phyloP scores from a whole-genome alignment of 2,888 invertebrate species.

The Thymelicus acteon region DNA sequence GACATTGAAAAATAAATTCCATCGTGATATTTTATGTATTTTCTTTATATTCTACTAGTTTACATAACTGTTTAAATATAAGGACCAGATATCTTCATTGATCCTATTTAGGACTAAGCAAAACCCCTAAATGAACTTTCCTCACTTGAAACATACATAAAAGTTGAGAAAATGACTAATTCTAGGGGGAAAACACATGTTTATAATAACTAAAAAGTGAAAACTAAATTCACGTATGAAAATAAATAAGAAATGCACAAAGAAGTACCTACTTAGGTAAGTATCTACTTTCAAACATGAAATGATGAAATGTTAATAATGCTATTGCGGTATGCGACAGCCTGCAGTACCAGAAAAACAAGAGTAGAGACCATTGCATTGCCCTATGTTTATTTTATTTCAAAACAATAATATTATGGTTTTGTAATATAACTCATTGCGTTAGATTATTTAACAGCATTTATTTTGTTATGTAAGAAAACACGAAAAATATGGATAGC shows the following conservation, averaged over 20 bases:
- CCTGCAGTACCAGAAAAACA: background rate
- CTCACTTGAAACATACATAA: no score
- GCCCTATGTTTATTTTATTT: constrained; percentile 2
- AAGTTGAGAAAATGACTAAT: no score
- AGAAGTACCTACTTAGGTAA: no score
- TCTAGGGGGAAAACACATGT: no score
- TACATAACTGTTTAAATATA: background rate
- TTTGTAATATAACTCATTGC: background rate
- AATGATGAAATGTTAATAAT: background rate
- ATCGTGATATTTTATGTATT: constrained; percentile 63
- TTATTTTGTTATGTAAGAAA: background rate
- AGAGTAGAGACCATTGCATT: constrained; percentile 9
- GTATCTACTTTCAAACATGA: background rate
- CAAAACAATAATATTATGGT: constrained; percentile 4
- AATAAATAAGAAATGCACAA: no score
- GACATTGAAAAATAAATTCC: constrained; percentile 80
- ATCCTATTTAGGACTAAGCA: background rate
- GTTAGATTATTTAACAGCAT: background rate
- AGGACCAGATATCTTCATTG: no score
- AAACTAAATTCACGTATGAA: no score
- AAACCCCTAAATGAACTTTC: background rate
- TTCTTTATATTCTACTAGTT: constrained; percentile 49
- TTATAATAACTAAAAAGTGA: no score
- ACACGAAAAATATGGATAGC: background rate
- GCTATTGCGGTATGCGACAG: no score